Conservation (phyloP, 2,888 invertebrate species). For the Chrysomela aeneicollis region DNA sequence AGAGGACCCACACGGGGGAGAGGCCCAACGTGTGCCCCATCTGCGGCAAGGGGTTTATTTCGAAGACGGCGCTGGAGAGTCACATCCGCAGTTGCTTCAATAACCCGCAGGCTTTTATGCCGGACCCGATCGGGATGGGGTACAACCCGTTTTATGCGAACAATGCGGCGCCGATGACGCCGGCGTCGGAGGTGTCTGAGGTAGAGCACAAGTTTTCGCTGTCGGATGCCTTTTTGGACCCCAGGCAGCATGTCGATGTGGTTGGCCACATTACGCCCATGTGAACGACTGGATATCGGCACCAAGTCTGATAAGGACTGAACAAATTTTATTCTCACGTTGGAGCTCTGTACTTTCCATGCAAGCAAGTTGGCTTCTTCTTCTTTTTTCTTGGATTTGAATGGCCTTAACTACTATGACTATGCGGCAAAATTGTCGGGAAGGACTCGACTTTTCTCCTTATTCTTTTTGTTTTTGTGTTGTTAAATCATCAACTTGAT, state of each 20-base stretch:
- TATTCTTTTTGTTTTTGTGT: no score
- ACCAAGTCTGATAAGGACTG: no score
- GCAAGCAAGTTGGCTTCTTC: no score
- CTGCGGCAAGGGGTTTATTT: conserved; percentile 55
- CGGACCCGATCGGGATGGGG: conserved; percentile 28
- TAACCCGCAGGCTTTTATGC: conserved; percentile 34
- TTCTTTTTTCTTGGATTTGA: no score
- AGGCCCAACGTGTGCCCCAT: conserved; percentile 64
- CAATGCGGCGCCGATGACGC: conserved; percentile 32
- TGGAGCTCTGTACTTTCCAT: no score
- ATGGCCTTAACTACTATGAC: no score
- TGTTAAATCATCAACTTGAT: no score
- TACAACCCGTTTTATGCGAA: conserved; percentile 32
- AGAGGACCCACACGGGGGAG: conserved; percentile 69
- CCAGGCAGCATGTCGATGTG: conserved; percentile 31
- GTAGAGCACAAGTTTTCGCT: conserved; percentile 37
- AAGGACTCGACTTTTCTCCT: no score
- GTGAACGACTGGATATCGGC: conserved; percentile 10
- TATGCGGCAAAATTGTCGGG: no score
- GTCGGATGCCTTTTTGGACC: conserved; percentile 33
- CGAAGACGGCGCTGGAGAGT: conserved; percentile 55
- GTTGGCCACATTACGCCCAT: conserved; percentile 31
- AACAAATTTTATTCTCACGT: no score
- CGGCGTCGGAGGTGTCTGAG: conserved; percentile 32
- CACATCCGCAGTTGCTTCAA: conserved; percentile 54